These are phyloP conservation scores for Chionis minor DNA, from an alignment of 2,113 vertebrate species.

Conservation along the genomic window DNA sequence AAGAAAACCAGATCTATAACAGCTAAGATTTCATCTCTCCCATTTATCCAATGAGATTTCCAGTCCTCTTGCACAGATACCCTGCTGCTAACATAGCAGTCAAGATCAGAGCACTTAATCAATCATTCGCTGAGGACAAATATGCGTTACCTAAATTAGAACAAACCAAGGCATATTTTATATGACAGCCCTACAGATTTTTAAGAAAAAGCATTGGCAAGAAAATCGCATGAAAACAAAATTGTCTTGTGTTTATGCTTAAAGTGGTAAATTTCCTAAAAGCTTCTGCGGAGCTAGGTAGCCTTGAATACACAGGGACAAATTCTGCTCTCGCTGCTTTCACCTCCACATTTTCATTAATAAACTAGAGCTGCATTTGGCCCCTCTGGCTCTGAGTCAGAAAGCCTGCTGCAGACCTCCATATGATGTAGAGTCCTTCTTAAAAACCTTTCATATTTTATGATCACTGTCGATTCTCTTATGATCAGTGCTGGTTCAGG, in stretches of 20 bases:
- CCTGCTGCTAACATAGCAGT: slow-evolving; percentile 68
- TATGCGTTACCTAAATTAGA: slow-evolving; percentile 63
- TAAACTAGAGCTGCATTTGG: neutral
- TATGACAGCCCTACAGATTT: slow-evolving; percentile 55
- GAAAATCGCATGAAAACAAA: slow-evolving; percentile 30
- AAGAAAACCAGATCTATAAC: slow-evolving; percentile 43
- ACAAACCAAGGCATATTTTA: slow-evolving; percentile 65
- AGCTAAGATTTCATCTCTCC: slow-evolving; percentile 49
- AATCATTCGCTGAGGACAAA: slow-evolving; percentile 67
- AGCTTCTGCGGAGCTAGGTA: neutral
- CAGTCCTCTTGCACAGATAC: slow-evolving; percentile 42
- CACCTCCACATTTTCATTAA: neutral
- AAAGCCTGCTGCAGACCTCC: slow-evolving; percentile 4
- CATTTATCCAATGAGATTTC: slow-evolving; percentile 52
- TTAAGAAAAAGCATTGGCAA: slow-evolving; percentile 61
- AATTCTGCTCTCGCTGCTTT: neutral
- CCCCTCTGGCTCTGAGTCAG: neutral
- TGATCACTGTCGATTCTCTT: slow-evolving; percentile 38
- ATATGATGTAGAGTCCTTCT: neutral
- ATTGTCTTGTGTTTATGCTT: slow-evolving; percentile 42
- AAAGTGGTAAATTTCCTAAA: slow-evolving; percentile 14
- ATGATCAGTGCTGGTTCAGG: slow-evolving; percentile 38
- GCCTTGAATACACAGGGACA: neutral
- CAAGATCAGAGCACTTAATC: slow-evolving; percentile 72
- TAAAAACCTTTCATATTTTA: slow-evolving; percentile 55